phyloP scores from a whole-genome alignment of 2,113 vertebrate species.

The Chlorodrepanis virens region DNA sequence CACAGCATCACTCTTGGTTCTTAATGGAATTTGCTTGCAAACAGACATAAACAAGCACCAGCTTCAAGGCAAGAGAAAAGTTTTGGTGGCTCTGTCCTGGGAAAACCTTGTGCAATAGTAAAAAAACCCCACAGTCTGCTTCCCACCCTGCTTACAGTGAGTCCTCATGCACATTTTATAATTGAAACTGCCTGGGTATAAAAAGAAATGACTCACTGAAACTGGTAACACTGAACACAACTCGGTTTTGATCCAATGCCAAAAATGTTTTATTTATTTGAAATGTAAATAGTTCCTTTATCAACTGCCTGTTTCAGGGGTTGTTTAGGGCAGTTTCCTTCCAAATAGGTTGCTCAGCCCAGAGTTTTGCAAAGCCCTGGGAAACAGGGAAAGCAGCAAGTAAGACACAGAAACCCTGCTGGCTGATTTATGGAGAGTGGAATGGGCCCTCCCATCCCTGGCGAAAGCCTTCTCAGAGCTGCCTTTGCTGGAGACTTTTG shows the following conservation, averaged over 20 bases:
- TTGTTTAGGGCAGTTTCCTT: background rate
- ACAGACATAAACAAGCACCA: background rate
- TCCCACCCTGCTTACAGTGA: background rate
- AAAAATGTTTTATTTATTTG: background rate
- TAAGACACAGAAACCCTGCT: background rate
- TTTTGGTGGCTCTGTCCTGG: background rate
- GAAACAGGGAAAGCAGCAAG: background rate
- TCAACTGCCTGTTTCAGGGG: background rate
- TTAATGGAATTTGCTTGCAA: background rate
- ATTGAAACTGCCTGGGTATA: background rate
- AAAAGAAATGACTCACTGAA: background rate
- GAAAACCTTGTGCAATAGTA: background rate
- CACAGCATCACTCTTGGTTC: background rate
- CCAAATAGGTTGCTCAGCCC: background rate
- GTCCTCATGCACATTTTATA: background rate
- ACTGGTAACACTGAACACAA: background rate
- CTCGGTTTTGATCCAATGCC: background rate
- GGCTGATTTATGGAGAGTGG: background rate
- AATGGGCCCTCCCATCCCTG: background rate
- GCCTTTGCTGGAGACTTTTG: background rate
- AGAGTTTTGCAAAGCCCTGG: background rate
- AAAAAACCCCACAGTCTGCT: background rate
- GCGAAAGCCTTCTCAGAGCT: background rate
- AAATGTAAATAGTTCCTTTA: background rate
- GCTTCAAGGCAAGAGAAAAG: background rate